Evolutionary conservation across 2,888 invertebrate species (phyloP).

Genomic region (Lasioglossum lativentre): DNA sequence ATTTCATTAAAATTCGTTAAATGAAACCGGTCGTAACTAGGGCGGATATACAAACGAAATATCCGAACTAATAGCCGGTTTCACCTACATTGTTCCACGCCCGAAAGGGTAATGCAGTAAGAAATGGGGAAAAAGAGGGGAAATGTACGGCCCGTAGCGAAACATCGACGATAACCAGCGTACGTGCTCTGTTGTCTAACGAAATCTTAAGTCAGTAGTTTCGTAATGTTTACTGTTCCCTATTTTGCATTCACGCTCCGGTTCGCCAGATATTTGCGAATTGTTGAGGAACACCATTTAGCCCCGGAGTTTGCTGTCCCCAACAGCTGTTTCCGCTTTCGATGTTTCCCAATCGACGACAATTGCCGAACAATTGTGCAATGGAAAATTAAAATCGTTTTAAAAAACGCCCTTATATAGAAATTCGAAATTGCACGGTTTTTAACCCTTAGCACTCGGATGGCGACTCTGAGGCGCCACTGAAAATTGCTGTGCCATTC

Average conservation of each 20-base stretch:
- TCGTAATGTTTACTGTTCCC: constrained; percentile 43
- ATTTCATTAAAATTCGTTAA: constrained; percentile 70
- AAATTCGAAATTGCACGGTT: neutral
- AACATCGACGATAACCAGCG: constrained; percentile 65
- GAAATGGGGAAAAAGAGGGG: constrained; percentile 20
- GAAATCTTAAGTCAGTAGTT: constrained; percentile 58
- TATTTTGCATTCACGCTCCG: constrained; percentile 16
- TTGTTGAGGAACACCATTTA: constrained; percentile 26
- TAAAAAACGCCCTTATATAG: too few relatives aligned
- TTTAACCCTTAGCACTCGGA: too few relatives aligned
- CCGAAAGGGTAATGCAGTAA: constrained; percentile 26
- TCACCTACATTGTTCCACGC: constrained; percentile 30
- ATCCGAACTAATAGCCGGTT: constrained; percentile 60
- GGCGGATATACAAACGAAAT: constrained; percentile 61
- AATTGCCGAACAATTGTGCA: neutral
- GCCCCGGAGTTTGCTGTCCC: neutral
- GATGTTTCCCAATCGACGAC: neutral
- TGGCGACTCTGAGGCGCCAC: too few relatives aligned
- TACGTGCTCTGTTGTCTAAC: constrained; percentile 66
- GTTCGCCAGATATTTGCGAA: constrained; percentile 38
- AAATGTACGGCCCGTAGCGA: constrained; percentile 45
- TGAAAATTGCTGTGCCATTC: too few relatives aligned
- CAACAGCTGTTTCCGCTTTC: constrained; percentile 1
- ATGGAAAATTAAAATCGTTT: neutral
- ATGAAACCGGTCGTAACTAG: constrained; percentile 53